These are phyloP conservation scores for Lepus timidus DNA, from an alignment of 2,113 vertebrate species.

Conservation along the genomic window DNA sequence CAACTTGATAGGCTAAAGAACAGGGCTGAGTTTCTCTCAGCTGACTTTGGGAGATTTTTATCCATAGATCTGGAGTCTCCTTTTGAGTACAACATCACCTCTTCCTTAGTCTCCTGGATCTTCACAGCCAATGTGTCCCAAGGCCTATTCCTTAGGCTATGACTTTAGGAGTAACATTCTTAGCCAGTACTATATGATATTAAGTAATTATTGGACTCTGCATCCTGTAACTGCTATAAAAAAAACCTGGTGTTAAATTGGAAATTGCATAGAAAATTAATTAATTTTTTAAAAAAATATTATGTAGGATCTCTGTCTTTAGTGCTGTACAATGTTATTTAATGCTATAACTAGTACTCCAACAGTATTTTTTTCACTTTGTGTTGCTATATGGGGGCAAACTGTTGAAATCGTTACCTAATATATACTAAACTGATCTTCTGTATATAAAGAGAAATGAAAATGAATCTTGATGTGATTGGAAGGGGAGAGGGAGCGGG, in stretches of 20 bases:
- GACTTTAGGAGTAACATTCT: conserved; percentile 54
- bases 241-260: not conserved
- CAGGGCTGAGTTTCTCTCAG: not conserved
- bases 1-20: not conserved
- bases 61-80: conserved; percentile 30
- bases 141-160: not conserved
- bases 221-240: not conserved
- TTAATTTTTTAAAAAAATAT: too few species aligned
- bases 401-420: too few species aligned
- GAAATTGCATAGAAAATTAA: too few species aligned
- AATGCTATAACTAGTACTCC: too few species aligned
- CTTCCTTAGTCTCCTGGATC: not conserved
- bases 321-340: too few species aligned
- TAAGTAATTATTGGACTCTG: conserved; percentile 30
- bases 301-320: too few species aligned
- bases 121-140: conserved; percentile 21
- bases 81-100: not conserved
- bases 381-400: too few species aligned
- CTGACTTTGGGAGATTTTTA: conserved; percentile 21
- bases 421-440: too few species aligned
- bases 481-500: too few species aligned
- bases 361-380: too few species aligned
- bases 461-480: too few species aligned
- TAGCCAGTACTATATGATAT: conserved; percentile 36
- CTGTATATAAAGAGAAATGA: too few species aligned